These are phyloP conservation scores for Myzus persicae DNA, from an alignment of 1,140 invertebrate species.

Conservation along the genomic window DNA sequence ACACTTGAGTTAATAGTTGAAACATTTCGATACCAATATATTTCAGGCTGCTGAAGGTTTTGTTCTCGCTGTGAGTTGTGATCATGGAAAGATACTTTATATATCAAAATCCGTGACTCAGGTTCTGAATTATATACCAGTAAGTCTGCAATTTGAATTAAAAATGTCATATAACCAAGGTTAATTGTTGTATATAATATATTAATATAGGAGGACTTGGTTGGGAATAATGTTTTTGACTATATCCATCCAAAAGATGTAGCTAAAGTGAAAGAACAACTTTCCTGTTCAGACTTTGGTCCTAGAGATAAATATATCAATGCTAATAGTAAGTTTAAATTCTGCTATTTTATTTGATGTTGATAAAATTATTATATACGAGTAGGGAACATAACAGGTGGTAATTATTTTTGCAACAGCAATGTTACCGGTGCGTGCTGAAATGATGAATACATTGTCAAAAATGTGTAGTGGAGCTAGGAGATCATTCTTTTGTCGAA, in stretches of 20 bases:
- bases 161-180: background rate
- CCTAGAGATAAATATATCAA: slow-evolving; percentile 89
- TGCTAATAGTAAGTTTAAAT: slow-evolving; percentile 80
- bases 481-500: slow-evolving; percentile 91
- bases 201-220: slow-evolving; percentile 79
- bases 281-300: slow-evolving; percentile 88
- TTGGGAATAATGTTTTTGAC: slow-evolving; percentile 94
- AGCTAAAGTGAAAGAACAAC: slow-evolving; percentile 92
- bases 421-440: slow-evolving; percentile 89
- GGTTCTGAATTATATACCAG: slow-evolving; percentile 85
- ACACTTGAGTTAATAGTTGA: no score
- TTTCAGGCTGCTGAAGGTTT: slow-evolving; percentile 86
- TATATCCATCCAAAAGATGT: slow-evolving; percentile 95
- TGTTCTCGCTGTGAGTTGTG: slow-evolving; percentile 92
- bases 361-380: background rate
- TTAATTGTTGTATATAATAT: background rate
- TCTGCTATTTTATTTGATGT: background rate
- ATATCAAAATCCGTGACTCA: slow-evolving; percentile 89
- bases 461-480: slow-evolving; percentile 85
- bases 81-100: slow-evolving; percentile 87
- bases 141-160: slow-evolving; percentile 64
- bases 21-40: background rate
- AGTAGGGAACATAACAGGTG: background rate
- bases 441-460: slow-evolving; percentile 77
- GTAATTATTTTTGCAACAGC: slow-evolving; percentile 68